Percentiles rank a stretch among this genome's conserved stretches.
Conservation (phyloP, 2,113 vertebrate species). For the Tamias sibiricus region DNA sequence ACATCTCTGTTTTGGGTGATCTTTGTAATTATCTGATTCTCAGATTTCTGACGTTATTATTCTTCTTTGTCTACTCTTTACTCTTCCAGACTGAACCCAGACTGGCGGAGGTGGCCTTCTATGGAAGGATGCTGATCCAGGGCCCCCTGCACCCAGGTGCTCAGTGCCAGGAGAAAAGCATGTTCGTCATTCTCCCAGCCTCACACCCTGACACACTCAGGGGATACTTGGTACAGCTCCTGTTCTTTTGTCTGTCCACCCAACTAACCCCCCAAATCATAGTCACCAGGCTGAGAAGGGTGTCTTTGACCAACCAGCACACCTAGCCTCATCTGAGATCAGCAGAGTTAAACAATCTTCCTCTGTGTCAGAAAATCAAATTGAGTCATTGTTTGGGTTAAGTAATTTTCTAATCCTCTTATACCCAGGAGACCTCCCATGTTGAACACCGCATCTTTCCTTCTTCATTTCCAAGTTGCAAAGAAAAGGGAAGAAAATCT, state of each 20-base stretch:
- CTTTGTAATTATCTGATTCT: background rate
- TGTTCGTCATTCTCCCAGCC: background rate
- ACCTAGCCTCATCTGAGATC: background rate
- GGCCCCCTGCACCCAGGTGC: background rate
- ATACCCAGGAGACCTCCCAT: constrained; percentile 52
- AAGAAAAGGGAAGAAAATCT: background rate
- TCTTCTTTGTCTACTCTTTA: background rate
- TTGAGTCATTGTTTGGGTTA: constrained; percentile 54
- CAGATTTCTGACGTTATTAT: background rate
- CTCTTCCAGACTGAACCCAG: background rate
- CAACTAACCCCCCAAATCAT: background rate
- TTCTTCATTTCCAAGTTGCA: constrained; percentile 46
- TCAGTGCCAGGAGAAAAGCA: background rate
- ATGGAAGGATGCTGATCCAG: fast-evolving
- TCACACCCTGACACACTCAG: background rate
- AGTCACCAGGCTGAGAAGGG: background rate
- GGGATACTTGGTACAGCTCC: background rate
- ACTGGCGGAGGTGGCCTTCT: background rate
- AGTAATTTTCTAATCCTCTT: constrained; percentile 23
- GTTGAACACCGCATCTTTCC: background rate
- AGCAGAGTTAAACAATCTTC: constrained; percentile 1
- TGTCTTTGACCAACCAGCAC: background rate
- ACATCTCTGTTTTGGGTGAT: background rate
- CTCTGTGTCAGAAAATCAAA: constrained; percentile 17
- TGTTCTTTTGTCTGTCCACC: background rate